Percentiles rank a stretch among this genome's conserved stretches.
phyloP scores from a whole-genome alignment of 2,797 vertebrate species.

The Telmatherina bonti region DNA sequence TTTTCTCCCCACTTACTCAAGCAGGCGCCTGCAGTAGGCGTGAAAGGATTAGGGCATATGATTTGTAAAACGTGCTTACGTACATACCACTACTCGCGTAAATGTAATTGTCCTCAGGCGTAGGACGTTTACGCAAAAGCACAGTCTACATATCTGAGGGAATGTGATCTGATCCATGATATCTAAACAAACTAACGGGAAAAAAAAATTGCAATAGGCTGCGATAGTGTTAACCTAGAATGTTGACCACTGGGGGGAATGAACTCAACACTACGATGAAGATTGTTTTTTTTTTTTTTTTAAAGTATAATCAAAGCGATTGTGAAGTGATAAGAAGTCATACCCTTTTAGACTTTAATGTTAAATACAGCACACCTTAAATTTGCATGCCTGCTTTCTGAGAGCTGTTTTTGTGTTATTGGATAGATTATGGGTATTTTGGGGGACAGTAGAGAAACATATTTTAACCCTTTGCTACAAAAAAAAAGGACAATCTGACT shows the following conservation, averaged over 20 bases:
- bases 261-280: not conserved
- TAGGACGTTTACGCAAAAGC: constrained; percentile 47
- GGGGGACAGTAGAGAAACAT: constrained; percentile 4
- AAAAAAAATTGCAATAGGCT: not conserved
- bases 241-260: not conserved
- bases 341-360: constrained; percentile 9
- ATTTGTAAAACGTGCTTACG: constrained; percentile 78
- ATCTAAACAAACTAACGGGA: too few species aligned
- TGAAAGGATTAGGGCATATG: constrained; percentile 63
- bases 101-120: constrained; percentile 58
- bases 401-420: not conserved
- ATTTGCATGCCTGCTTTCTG: not conserved
- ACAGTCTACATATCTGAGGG: not conserved
- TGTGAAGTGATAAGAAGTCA: too few species aligned
- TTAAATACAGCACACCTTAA: not conserved
- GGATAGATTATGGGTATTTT: not conserved
- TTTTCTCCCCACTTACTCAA: constrained; percentile 17
- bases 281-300: too few species aligned
- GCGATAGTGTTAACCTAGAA: not conserved
- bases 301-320: too few species aligned
- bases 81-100: constrained; percentile 55
- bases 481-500: constrained; percentile 9
- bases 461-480: constrained; percentile 14
- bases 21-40: constrained; percentile 41
- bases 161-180: not conserved